phyloP scores from a whole-genome alignment of 2,797 vertebrate species.

The Xyrichtys novacula region DNA sequence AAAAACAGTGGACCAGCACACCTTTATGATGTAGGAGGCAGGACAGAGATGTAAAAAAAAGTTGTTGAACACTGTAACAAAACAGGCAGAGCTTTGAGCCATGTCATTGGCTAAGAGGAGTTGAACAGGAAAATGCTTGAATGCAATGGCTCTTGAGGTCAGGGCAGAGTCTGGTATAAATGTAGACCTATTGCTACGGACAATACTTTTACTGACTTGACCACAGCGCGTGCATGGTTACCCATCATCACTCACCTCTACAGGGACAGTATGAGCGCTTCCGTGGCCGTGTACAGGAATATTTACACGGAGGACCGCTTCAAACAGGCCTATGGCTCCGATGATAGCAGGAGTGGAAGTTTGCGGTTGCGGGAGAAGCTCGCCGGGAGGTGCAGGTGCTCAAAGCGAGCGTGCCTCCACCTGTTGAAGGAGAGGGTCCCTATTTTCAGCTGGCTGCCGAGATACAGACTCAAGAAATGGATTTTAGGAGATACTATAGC shows the following conservation, averaged over 20 bases:
- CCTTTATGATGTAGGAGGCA: slow-evolving; percentile 74
- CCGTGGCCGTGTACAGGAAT: slow-evolving; percentile 87
- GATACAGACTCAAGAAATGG: slow-evolving; percentile 89
- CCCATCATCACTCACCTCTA: slow-evolving; percentile 23
- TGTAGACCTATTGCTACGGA: slow-evolving; percentile 63
- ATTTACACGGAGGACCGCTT: slow-evolving; percentile 90
- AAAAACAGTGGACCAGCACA: slow-evolving; percentile 64
- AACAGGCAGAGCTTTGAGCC: slow-evolving; percentile 63
- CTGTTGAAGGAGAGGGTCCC: slow-evolving; percentile 86
- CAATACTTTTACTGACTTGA: slow-evolving; percentile 40
- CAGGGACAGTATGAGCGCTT: slow-evolving; percentile 82
- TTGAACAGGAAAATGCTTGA: slow-evolving; percentile 82
- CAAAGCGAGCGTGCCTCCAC: slow-evolving; percentile 79
- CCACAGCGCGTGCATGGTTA: slow-evolving; percentile 12
- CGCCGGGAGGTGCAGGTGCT: slow-evolving; percentile 82
- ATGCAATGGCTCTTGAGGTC: slow-evolving; percentile 74
- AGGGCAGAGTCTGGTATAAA: slow-evolving; percentile 75
- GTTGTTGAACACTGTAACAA: slow-evolving; percentile 67
- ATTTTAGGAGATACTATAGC: slow-evolving; percentile 90
- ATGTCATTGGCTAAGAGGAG: slow-evolving; percentile 78
- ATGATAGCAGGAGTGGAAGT: slow-evolving; percentile 61
- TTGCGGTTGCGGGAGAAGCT: slow-evolving; percentile 74
- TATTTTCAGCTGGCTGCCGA: slow-evolving; percentile 88
- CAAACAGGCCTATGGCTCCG: slow-evolving; percentile 84
- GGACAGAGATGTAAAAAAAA: slow-evolving; percentile 70